Evolutionary conservation across 1,140 invertebrate species (phyloP), one percentile per base, ranked within the genome.

Genomic region (Muscidifurax raptorellus): DNA sequence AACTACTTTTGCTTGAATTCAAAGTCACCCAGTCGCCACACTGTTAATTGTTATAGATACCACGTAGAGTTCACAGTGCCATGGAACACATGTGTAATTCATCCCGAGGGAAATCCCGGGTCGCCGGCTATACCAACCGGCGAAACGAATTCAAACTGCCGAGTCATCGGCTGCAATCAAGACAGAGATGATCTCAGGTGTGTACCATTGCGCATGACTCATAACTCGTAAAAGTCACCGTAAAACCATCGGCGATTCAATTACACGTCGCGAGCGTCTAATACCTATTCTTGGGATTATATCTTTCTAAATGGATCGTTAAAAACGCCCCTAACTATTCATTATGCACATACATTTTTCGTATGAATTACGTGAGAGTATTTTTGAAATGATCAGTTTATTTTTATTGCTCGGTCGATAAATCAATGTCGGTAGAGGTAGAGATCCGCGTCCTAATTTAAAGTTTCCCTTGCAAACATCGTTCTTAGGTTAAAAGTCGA

Each of bases 401-500:
- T n/a, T 4, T n/a, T 59, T n/a, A 18, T n/a, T 59, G 52, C 52
- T 18, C 52, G 52, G 22, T 59, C 52, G 52, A 22, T 59, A 59
- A 59, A 59, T 59, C 52, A 59, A 59, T n/a, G 18, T 59, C 52
- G 52, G 18, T 59, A 59, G 22, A 18, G 6, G 13, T 6, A 59
- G 18, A 22, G 52, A 47, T 47, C 44, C 4, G 7, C 7, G 44
- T 1, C 18, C 3, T 52, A 52, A 52, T 52, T 52, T 7, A 67
- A 10, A 1, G 66, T 69, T 69, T 69, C 27, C 66, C 22, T 67
- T 67, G 47, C 47, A 18, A 52, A 52, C 12, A 10, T 52, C 47
- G 47, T 76, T 15, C 47, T 69, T 64, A 93, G 94, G 85, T 90
- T 94, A 88, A 93, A 93, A 84, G 86, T 94, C 59, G 93, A 94